These are phyloP conservation scores for Lycophotia porphyrea DNA, from an alignment of 2,888 invertebrate species.

Conservation along the genomic window DNA sequence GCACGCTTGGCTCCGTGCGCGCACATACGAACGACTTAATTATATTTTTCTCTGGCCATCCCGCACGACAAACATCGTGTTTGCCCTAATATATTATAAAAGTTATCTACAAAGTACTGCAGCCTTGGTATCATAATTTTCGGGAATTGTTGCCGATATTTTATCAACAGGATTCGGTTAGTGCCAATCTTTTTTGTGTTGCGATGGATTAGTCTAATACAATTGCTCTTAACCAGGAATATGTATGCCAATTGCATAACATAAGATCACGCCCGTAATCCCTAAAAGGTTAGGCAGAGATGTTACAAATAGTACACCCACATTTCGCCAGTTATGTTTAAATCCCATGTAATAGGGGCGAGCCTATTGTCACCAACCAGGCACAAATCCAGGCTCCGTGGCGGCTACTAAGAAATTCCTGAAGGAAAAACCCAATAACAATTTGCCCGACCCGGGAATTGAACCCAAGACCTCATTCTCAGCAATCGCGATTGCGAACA, in stretches of 20 bases:
- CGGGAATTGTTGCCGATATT: not conserved
- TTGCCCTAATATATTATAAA: conserved; percentile 53
- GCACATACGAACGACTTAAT: conserved; percentile 87
- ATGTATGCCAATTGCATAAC: not conserved
- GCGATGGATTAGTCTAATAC: not conserved
- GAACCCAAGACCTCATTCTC: too few relatives aligned
- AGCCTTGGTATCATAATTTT: conserved; percentile 26
- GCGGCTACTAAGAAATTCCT: too few relatives aligned
- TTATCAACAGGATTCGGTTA: not conserved
- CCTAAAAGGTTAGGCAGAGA: too few relatives aligned
- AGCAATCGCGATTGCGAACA: too few relatives aligned
- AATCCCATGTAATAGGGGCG: too few relatives aligned
- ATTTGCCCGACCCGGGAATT: too few relatives aligned
- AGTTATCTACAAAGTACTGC: conserved; percentile 45
- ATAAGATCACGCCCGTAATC: too few relatives aligned
- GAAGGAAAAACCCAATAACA: too few relatives aligned
- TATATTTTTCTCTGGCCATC: conserved; percentile 77
- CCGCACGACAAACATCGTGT: conserved; percentile 52
- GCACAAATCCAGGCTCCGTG: too few relatives aligned
- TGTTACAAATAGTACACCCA: too few relatives aligned
- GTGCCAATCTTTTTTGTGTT: not conserved
- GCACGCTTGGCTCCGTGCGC: conserved; percentile 81
- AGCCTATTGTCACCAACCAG: too few relatives aligned
- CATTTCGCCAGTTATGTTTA: too few relatives aligned
- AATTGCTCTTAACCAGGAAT: not conserved